Evolutionary conservation across 2,888 invertebrate species (phyloP).

Genomic region (Nymphalis c-album): DNA sequence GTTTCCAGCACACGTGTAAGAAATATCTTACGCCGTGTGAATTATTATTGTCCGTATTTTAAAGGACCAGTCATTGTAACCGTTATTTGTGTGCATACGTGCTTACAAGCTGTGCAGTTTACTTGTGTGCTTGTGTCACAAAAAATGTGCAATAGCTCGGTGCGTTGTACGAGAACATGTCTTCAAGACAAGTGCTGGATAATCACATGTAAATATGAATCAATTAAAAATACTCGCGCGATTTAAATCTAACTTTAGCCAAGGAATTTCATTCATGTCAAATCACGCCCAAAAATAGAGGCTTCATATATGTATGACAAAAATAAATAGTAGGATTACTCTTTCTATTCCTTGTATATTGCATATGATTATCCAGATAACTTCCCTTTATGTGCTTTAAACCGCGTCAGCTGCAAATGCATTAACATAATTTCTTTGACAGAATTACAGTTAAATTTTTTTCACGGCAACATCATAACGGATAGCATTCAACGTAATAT

Average conservation of each 20-base stretch:
- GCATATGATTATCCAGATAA: slow-evolving; percentile 68
- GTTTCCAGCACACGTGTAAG: slow-evolving; percentile 55
- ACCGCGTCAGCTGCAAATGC: slow-evolving; percentile 74
- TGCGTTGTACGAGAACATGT: slow-evolving; percentile 70
- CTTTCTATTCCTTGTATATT: too few relatives aligned
- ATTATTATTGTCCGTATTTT: slow-evolving; percentile 38
- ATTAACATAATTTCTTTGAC: slow-evolving; percentile 67
- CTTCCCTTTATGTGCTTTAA: slow-evolving; percentile 53
- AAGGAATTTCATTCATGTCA: too few relatives aligned
- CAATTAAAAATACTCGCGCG: too few relatives aligned
- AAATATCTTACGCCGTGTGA: slow-evolving; percentile 58
- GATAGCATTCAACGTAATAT: slow-evolving; percentile 75
- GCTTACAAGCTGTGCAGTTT: slow-evolving; percentile 79
- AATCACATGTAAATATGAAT: slow-evolving; percentile 54
- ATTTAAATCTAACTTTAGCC: too few relatives aligned
- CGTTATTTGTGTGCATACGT: slow-evolving; percentile 76
- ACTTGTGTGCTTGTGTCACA: slow-evolving; percentile 68
- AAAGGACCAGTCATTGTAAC: slow-evolving; percentile 45
- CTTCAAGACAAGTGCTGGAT: slow-evolving; percentile 58
- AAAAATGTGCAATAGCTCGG: slow-evolving; percentile 76
- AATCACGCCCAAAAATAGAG: too few relatives aligned
- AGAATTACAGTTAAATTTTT: slow-evolving; percentile 71
- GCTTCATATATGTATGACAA: too few relatives aligned
- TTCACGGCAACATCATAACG: slow-evolving; percentile 77
- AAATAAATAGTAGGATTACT: too few relatives aligned